Evolutionary conservation across 2,113 vertebrate species (phyloP).

Genomic region (Festucalex cinctus): DNA sequence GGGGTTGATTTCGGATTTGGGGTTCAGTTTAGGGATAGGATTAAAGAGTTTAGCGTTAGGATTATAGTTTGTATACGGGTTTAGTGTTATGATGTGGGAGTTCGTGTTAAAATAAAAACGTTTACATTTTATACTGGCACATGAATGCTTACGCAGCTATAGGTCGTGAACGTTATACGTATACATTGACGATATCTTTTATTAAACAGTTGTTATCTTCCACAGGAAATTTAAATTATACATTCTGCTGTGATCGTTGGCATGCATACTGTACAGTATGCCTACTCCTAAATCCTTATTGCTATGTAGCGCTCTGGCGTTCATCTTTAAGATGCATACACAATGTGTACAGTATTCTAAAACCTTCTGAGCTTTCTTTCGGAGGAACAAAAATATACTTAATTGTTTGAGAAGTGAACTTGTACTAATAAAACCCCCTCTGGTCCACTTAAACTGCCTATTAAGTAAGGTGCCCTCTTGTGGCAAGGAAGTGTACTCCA

Average conservation of each 20-base stretch:
- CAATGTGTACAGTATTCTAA: neutral
- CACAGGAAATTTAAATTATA: neutral
- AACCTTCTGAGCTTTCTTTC: neutral
- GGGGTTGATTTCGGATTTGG: too few species aligned
- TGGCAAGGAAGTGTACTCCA: slow-evolving; percentile 12
- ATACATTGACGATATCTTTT: too few species aligned
- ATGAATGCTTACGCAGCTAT: too few species aligned
- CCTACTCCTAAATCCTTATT: neutral
- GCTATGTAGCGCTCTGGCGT: neutral
- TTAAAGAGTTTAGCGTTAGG: too few species aligned
- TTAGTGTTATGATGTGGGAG: too few species aligned
- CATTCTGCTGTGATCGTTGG: neutral
- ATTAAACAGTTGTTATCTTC: neutral
- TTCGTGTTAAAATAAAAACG: too few species aligned
- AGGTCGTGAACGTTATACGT: too few species aligned
- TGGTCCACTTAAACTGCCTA: neutral
- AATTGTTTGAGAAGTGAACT: neutral
- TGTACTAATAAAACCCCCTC: neutral
- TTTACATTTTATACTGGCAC: too few species aligned
- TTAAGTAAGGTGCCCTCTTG: slow-evolving; percentile 26
- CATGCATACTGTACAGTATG: neutral
- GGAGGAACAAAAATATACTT: neutral
- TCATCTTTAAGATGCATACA: neutral
- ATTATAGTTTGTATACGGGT: too few species aligned
- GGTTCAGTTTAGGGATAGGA: too few species aligned